Conservation (phyloP, 1,140 invertebrate genomes). For the Drosophila lini region DNA sequence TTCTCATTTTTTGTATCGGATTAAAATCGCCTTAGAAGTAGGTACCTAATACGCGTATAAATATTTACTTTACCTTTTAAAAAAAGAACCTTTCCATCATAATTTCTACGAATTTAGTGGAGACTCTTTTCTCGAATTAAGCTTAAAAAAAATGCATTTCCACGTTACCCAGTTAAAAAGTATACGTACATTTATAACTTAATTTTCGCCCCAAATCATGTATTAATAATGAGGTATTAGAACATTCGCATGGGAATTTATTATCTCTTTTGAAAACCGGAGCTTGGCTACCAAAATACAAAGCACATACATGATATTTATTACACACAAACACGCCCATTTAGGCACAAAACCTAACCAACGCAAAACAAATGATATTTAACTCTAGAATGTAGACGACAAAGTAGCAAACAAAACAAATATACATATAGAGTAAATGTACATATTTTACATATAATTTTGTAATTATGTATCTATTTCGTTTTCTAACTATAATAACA, state of each 20-base stretch:
- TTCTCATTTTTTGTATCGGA: constrained; percentile 1
- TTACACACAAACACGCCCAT: constrained; percentile 67
- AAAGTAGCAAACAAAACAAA: constrained; percentile 20
- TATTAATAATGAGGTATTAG: not conserved
- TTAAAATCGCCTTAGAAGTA: constrained; percentile 16
- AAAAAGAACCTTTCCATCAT: not conserved
- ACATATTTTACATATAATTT: constrained; percentile 78
- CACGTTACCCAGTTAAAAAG: constrained; percentile 11
- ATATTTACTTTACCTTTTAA: not conserved
- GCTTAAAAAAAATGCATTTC: not conserved
- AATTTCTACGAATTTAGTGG: not conserved
- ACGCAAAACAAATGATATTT: constrained; percentile 43
- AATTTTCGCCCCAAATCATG: not conserved
- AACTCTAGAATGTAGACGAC: constrained; percentile 36
- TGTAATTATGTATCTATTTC: constrained; percentile 76
- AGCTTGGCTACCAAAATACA: constrained; percentile 38
- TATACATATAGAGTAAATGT: constrained; percentile 50
- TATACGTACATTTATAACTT: not conserved
- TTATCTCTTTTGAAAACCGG: constrained; percentile 27
- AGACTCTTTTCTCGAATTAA: constrained; percentile 2
- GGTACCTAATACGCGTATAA: constrained; percentile 35
- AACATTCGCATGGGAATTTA: not conserved
- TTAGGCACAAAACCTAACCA: constrained; percentile 49
- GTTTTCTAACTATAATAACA: constrained; percentile 58
- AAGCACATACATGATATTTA: constrained; percentile 71